Percentiles rank a stretch among this genome's conserved stretches.
Evolutionary conservation across 2,888 invertebrate genomes (phyloP).

Genomic region (Brachyopa scutellaris): DNA sequence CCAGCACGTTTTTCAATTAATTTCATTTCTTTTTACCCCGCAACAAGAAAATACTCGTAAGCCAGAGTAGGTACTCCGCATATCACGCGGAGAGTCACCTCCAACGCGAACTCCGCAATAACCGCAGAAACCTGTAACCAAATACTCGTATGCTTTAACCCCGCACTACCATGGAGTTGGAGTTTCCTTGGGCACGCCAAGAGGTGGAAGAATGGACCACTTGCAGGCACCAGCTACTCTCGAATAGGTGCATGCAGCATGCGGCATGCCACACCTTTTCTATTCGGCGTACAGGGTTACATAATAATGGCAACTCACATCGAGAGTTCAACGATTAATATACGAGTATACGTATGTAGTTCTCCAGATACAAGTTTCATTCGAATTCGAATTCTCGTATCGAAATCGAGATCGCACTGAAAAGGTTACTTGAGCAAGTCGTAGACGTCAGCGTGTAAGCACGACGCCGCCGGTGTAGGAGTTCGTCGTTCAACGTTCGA

Average conservation of each 20-base stretch:
- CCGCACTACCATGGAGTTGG: slow-evolving; percentile 16
- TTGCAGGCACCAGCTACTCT: neutral
- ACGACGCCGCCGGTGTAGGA: too few species aligned
- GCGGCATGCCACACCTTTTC: slow-evolving; percentile 54
- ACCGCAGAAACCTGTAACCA: neutral
- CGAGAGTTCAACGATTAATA: slow-evolving; percentile 62
- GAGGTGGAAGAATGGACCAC: slow-evolving; percentile 16
- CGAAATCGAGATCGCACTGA: slow-evolving; percentile 2
- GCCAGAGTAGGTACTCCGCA: neutral
- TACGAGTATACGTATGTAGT: slow-evolving; percentile 7
- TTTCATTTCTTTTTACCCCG: too few species aligned
- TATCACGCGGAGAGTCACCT: slow-evolving; percentile 5
- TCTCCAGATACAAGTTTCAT: too few species aligned
- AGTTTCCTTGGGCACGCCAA: neutral
- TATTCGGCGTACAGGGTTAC: slow-evolving; percentile 37
- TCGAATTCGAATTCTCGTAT: slow-evolving; percentile 16
- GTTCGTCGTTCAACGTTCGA: too few species aligned
- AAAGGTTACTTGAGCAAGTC: slow-evolving; percentile 57
- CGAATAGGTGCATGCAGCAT: slow-evolving; percentile 18
- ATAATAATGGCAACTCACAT: slow-evolving; percentile 51
- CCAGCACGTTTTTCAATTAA: slow-evolving; percentile 36
- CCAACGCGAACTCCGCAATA: slow-evolving; percentile 8
- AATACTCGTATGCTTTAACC: slow-evolving; percentile 17
- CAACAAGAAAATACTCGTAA: too few species aligned
- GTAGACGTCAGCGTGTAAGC: slow-evolving; percentile 55